Evolutionary conservation across 2,797 vertebrate species (phyloP).

Genomic region (Mormyrus hasselquistii): DNA sequence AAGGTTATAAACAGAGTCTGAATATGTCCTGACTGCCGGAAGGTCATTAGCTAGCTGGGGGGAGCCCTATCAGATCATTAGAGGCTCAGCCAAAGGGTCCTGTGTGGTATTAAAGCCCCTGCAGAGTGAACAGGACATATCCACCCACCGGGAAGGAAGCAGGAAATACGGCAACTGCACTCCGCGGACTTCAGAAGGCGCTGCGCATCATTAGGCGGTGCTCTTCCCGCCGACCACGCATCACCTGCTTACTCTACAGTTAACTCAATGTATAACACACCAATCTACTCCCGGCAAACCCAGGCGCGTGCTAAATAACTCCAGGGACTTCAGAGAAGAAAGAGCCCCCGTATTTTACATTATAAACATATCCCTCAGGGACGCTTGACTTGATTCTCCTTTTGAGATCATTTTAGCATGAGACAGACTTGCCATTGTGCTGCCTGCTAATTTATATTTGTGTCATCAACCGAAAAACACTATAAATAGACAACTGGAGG

Average conservation of each 20-base stretch:
- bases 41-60: neutral
- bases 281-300: slow-evolving; percentile 20
- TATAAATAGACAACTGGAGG: neutral
- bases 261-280: slow-evolving; percentile 29
- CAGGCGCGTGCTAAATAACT: slow-evolving; percentile 21
- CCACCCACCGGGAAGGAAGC: neutral
- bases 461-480: slow-evolving; percentile 7
- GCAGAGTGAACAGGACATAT: neutral
- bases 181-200: neutral
- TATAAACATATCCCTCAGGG: neutral
- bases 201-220: slow-evolving; percentile 26
- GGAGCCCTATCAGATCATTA: neutral
- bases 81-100: neutral
- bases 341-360: slow-evolving; percentile 4
- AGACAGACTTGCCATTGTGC: neutral
- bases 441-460: slow-evolving; percentile 18
- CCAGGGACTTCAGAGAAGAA: slow-evolving; percentile 10
- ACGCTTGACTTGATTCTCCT: slow-evolving; percentile 12
- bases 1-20: slow-evolving; percentile 28
- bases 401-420: neutral
- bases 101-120: slow-evolving; percentile 1
- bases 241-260: slow-evolving; percentile 25
- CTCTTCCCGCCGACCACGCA: slow-evolving; percentile 10
- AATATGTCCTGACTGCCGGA: slow-evolving; percentile 36
- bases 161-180: neutral